Evolutionary conservation across 2,113 vertebrate species (phyloP).

Genomic region (Phylloscopus trochilus): DNA sequence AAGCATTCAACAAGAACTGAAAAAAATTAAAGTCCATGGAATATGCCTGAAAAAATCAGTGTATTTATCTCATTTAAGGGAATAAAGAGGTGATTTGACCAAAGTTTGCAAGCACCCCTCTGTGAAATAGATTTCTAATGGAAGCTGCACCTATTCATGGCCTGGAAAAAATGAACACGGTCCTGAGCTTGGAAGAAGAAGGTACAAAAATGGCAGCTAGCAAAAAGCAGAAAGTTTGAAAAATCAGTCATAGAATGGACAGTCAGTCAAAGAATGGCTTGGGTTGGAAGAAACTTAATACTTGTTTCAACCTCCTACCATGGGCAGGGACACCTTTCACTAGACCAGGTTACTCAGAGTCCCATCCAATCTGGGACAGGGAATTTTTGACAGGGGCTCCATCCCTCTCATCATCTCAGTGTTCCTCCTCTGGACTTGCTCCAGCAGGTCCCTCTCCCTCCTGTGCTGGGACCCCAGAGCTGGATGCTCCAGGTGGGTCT

Average conservation of each 20-base stretch:
- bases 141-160: background rate
- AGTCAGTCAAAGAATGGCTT: background rate
- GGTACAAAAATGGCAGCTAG: background rate
- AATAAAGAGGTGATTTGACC: background rate
- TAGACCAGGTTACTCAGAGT: background rate
- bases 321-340: background rate
- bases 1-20: background rate
- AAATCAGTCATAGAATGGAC: background rate
- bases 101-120: background rate
- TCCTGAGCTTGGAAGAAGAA: background rate
- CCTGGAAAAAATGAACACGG: background rate
- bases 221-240: background rate
- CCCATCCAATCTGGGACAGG: too few relatives aligned
- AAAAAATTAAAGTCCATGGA: background rate
- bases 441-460: background rate
- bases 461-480: background rate
- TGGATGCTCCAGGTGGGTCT: background rate
- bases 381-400: background rate
- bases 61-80: background rate
- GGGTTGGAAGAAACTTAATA: background rate
- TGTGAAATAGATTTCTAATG: background rate
- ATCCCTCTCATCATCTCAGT: accelerated
- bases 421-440: accelerated
- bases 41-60: background rate
- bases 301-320: background rate